A percentile compares a stretch with the other conserved stretches of the same genome.
Evolutionary conservation across 2,888 invertebrate genomes (phyloP).

Genomic region (Caenorhabditis drosophilae): DNA sequence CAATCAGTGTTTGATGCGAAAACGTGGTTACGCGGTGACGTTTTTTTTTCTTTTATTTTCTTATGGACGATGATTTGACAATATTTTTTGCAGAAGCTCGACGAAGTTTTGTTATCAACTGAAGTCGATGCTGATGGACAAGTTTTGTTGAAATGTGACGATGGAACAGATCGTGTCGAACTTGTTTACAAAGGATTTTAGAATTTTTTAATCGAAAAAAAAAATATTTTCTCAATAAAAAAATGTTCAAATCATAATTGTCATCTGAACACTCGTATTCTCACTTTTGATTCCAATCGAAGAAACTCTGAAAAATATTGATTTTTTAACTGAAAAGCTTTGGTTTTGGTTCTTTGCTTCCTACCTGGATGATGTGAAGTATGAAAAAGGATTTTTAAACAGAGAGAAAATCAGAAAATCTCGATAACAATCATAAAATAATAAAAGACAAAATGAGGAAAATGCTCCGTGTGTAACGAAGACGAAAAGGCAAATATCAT

Average conservation of each 20-base stretch:
- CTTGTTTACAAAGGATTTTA: conserved; percentile 19
- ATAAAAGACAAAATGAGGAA: conserved; percentile 9
- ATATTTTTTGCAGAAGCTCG: conserved; percentile 11
- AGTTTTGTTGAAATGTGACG: conserved; percentile 16
- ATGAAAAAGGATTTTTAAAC: background rate
- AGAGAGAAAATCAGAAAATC: background rate
- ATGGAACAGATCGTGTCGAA: conserved; percentile 25
- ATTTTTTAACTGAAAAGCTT: too few relatives aligned
- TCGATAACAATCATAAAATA: conserved; percentile 22
- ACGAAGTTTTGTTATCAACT: conserved; percentile 14
- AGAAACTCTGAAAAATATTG: background rate
- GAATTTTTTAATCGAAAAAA: background rate
- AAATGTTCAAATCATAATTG: background rate
- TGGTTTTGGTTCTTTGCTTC: too few relatives aligned
- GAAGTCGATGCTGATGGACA: conserved; percentile 7
- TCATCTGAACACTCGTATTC: background rate
- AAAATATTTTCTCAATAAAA: background rate
- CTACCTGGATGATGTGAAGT: too few relatives aligned
- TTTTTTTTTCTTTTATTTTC: too few relatives aligned
- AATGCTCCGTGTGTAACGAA: conserved; percentile 18
- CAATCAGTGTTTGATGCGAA: conserved; percentile 28
- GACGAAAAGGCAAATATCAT: conserved; percentile 17
- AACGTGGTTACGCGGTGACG: conserved; percentile 17
- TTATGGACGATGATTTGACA: too few relatives aligned
- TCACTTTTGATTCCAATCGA: background rate